Percentiles rank a stretch among this genome's conserved stretches.
Evolutionary conservation across 2,113 vertebrate genomes (phyloP).

Genomic region (Hypomesus transpacificus): DNA sequence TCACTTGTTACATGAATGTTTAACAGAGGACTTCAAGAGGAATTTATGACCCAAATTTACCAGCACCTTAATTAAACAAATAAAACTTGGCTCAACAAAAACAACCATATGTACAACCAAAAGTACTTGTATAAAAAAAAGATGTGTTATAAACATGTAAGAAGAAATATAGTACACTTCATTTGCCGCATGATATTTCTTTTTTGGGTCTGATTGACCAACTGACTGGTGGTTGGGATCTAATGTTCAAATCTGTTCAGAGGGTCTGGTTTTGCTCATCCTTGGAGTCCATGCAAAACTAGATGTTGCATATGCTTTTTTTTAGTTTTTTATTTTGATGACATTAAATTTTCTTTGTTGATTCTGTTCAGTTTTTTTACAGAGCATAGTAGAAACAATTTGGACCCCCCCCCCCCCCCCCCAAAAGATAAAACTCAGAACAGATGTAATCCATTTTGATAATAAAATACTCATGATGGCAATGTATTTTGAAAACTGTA

Average conservation of each 20-base stretch:
- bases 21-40: constrained; percentile 50
- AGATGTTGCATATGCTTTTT: constrained; percentile 75
- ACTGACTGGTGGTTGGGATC: constrained; percentile 45
- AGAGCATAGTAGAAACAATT: constrained; percentile 85
- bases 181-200: constrained; percentile 68
- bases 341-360: constrained; percentile 38
- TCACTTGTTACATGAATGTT: constrained; percentile 71
- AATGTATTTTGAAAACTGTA: constrained; percentile 61
- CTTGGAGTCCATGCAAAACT: constrained; percentile 44
- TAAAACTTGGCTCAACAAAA: constrained; percentile 50
- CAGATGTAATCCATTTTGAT: constrained; percentile 96
- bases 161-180: constrained; percentile 72
- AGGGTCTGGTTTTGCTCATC: constrained; percentile 9
- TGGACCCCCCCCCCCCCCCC: constrained; percentile 68
- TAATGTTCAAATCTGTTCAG: constrained; percentile 46
- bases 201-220: constrained; percentile 53
- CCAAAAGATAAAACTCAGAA: constrained; percentile 71
- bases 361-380: constrained; percentile 79
- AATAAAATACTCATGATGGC: constrained; percentile 97
- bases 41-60: constrained; percentile 66
- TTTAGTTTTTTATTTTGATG: constrained; percentile 80
- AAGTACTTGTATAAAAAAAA: constrained; percentile 71
- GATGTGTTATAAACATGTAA: constrained; percentile 71
- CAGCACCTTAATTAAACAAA: constrained; percentile 74
- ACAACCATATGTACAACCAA: constrained; percentile 63